Base-by-base conservation (phyloP, 2,888 invertebrate genomes). In the Dendrolimus pini region DNA sequence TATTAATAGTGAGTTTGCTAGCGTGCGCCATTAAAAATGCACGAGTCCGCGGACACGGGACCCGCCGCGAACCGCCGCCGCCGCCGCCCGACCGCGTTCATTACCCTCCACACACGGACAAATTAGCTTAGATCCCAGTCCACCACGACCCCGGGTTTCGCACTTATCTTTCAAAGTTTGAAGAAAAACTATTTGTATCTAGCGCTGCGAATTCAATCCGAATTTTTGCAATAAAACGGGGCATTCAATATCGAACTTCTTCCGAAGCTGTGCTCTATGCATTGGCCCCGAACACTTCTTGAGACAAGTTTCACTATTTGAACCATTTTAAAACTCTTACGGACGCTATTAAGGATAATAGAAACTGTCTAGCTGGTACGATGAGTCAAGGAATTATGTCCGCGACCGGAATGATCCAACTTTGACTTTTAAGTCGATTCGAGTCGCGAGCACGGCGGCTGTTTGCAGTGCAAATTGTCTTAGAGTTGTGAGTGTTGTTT, bases 1-100 rank as follows among this genome's bases (percentile, higher is more conserved):
- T 89, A 90, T 89, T 89, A 89, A 90, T 89, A 89, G 89, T 85
- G 89, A 85, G 85, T 86, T 78, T 83, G 85, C 83, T 84, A 83
- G 85, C 87, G 86, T 85, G 85, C 75, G 80, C 88, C 83, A 88
- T 89, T 89, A 89, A 89, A 90, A 88, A 89, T 89, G 87, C 83
- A 89, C 86, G 87, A 89, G 80, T 79, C 83, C 85, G 83, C 88
- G 86, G 89, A 83, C 86, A 87, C 80, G 80, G 67, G 70, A 77
- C 66, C 74, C 73, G 67, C 65, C 62, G 64, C 63, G 62, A 47
- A 47, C 47, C 47, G 6, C 47, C 47, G 0, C 57, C 59, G 60
- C 66, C 65, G 67, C 64, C 65, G 70, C 67, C 66, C 64, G 59
- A 60, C 59, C 61, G 69, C 74, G 77, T 83, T 84, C 84, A 86